Base-by-base conservation (phyloP, 2,888 invertebrate species). In the Leptinotarsa haldemani region DNA sequence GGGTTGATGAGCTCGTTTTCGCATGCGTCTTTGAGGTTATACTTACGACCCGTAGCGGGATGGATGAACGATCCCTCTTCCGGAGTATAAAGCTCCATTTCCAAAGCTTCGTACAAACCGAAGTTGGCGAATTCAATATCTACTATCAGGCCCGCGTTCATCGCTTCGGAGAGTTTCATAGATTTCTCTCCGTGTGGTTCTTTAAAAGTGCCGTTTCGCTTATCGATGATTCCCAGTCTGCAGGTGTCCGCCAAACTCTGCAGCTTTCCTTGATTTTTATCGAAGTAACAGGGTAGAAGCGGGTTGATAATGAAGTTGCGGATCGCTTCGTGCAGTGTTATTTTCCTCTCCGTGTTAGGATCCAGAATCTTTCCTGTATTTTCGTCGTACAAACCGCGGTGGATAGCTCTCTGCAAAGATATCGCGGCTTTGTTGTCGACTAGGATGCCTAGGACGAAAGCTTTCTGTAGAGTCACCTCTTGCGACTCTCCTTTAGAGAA, bases 51-150 rank as follows among this genome's bases (percentile, higher is more conserved):
- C 12, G 92, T 94, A 4, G 93, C 91, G 0, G 96, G 97, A 86
- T 96, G 95, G 9, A 93, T 86, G 79, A 96, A 93, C 72, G 90
- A 89, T 47, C 92, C 89, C 69, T 92, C 90, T 1, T 90, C 88
- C 3, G 90, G 88, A 79, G 94, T 92, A 85, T 94, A 95, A 84
- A 96, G 90, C 65, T 93, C 92, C 93, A 95, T 94, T 61, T 92
- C 90, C 74, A 96, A 86, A 0, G 93, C 90, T 82, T 96, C 95
- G 82, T 95, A 94, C 1, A 97, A 86, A 22, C 94, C 93, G 84
- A 96, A 95, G 70, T 93, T 92, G 50, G 94, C 93, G 79, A 92
- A 93, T 89, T 96, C 94, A 79, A 96, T 95, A 83, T 96, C 96
- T n/a, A 96, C 91, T 75, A 97, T 94, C 65, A 94, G 88, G 5